Evolutionary conservation across 2,888 invertebrate genomes (phyloP), one percentile per base, ranked within the genome.

Genomic region (Drosophila trichaetosa): DNA sequence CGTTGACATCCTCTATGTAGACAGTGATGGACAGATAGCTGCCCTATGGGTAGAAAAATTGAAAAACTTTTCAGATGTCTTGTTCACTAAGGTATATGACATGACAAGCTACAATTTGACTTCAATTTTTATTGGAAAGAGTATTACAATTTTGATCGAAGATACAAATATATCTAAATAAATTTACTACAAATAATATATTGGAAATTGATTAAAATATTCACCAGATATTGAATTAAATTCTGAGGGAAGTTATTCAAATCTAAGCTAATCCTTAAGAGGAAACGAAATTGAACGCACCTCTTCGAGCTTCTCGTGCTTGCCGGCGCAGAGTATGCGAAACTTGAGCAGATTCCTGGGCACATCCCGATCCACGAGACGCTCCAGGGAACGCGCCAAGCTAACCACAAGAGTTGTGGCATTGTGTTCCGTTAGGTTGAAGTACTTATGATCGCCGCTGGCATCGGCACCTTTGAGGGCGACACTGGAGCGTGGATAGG

Each of bases 1-100:
- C 97, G 90, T 98, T 98, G 49, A 97, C 95, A 91, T 98, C 97
- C 92, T 97, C 97, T 8, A 98, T 96, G 92, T 97, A 97, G 7
- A 97, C 97, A 6, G 97, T 97, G 76, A 97, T 96, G 2, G 97
- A 96, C 29, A 97, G 94, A 82, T 96, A 97, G 58, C 97, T 96
- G 89, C 96, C 96, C 97, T 97, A 94, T 34, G 57, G 24, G 42
- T 24, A 33, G 13, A 53, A 48, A 40, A 56, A 54, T 36, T 4
- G 11, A 33, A 0, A 49, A 57, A n/a, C 11, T 51, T 27, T 51
- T 29, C 11, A 27, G n/a, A 29, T 33, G 3, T 8, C n/a, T 27
- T 8, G 11, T 33, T 11, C 10, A 33, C 10, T 33, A 21, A 21
- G 4, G 4, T 4, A 3, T 0, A 21, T 7, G n/a, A n/a, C 13